Base-by-base conservation (phyloP, 2,888 invertebrate genomes). In the Plusia festucae region DNA sequence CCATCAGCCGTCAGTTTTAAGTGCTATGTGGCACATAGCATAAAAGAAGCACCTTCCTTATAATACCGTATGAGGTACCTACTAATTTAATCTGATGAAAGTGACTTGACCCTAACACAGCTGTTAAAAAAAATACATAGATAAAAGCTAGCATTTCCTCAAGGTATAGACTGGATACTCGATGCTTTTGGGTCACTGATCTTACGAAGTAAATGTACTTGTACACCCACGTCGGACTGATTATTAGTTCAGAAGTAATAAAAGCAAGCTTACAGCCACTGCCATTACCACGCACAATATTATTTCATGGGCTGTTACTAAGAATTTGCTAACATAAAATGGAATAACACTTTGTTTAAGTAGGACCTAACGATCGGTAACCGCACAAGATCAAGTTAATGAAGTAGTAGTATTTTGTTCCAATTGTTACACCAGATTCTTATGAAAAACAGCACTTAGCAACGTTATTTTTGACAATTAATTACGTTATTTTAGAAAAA, bases 291-390 rank as follows among this genome's bases (percentile, higher is more conserved):
- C 11, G 46, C 46, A 20, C 20, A 11, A 46, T 46, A 49, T 49
- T 20, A 49, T 49, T 49, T 20, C 46, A 49, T 11, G 18, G 46
- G 46, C 13, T 49, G 46, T 49, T 49, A 49, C 46, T 20, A 11
- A 49, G 46, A 49, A 49, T 49, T 49, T 49, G 11, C 46, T 49
- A 20, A 11, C 18, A 49, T 49, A 49, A 20, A 49, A 20, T 40
- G 40, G 40, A 40, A 40, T 49, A 46, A 46, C 46, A 46, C 46
- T 46, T 46, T 46, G 18, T 18, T 44, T 16, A 46, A 18, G n/a
- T 40, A 40, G n/a, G 40, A n/a, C 40, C 40, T 40, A n/a, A 40
- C 40, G 40, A 40, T 40, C 40, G 5, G 40, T 40, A 40, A 18
- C 46, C 46, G 46, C 46, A 18, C 46, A 11, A 20, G 46, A 20